A percentile compares a stretch with the other conserved stretches of the same genome.
Evolutionary conservation across 2,113 vertebrate species (phyloP).

Genomic region (Chunga burmeisteri): DNA sequence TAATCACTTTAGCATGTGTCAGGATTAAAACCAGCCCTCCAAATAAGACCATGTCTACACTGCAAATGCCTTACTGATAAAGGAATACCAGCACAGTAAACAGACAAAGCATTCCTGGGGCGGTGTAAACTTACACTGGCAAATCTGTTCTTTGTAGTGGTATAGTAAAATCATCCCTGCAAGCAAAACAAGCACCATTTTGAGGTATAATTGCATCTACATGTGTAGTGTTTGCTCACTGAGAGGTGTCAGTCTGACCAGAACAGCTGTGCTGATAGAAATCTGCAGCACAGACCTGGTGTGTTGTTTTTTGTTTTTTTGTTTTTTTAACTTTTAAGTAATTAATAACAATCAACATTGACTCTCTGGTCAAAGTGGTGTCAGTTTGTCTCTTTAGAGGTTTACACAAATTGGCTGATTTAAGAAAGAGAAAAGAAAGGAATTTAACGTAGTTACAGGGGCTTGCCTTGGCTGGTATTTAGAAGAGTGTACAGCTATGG

Average conservation of each 20-base stretch:
- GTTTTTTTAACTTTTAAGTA: not conserved
- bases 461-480: slow-evolving; percentile 60
- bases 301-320: not conserved
- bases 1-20: slow-evolving; percentile 72
- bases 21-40: slow-evolving; percentile 71
- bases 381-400: slow-evolving; percentile 34
- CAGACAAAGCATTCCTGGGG: slow-evolving; percentile 69
- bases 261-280: slow-evolving; percentile 64
- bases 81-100: slow-evolving; percentile 70
- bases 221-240: slow-evolving; percentile 67
- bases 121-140: slow-evolving; percentile 67
- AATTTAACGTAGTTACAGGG: slow-evolving; percentile 39
- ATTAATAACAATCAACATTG: slow-evolving; percentile 52
- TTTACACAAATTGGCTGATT: slow-evolving; percentile 20
- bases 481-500: slow-evolving; percentile 37
- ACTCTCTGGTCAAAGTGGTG: slow-evolving; percentile 16
- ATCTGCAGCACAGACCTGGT: slow-evolving; percentile 38
- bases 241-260: slow-evolving; percentile 70
- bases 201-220: slow-evolving; percentile 69
- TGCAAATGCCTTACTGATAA: slow-evolving; percentile 69
- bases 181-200: slow-evolving; percentile 68
- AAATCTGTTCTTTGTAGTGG: slow-evolving; percentile 67
- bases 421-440: slow-evolving; percentile 44
- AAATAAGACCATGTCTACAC: slow-evolving; percentile 67
- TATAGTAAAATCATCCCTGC: slow-evolving; percentile 65